Percentiles rank a stretch among this genome's conserved stretches.
These are phyloP conservation scores for Tokudaia muenninki DNA, from an alignment of 2,797 vertebrate genomes.

Conservation along the genomic window DNA sequence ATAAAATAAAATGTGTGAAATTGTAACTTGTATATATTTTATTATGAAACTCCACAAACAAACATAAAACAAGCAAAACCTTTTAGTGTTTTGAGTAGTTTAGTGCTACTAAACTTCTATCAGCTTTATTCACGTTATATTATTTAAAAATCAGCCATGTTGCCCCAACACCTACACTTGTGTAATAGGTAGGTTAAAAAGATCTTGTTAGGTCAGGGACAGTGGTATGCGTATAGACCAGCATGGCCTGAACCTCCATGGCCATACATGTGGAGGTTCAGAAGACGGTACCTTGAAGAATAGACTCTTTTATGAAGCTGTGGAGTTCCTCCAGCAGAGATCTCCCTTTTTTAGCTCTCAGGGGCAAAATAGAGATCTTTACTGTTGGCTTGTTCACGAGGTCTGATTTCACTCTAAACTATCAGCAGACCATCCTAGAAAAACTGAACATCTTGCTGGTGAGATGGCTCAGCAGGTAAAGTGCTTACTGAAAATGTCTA, in stretches of 20 bases:
- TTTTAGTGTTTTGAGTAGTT: constrained; percentile 1
- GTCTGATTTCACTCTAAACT: neutral
- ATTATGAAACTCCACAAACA: neutral
- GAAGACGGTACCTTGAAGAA: constrained; percentile 21
- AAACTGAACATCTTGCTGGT: neutral
- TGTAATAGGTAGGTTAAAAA: neutral
- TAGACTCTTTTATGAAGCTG: constrained; percentile 8
- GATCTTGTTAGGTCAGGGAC: neutral
- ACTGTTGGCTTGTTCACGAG: neutral
- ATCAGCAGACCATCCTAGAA: neutral
- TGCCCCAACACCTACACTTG: neutral
- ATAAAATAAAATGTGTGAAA: constrained; percentile 23
- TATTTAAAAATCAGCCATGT: neutral
- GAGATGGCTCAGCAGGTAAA: neutral
- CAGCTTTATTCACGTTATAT: neutral
- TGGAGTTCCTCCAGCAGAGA: constrained; percentile 14
- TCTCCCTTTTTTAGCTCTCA: neutral
- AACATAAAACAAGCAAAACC: constrained; percentile 20
- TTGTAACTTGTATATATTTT: constrained; percentile 16
- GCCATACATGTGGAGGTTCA: neutral
- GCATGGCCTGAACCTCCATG: neutral
- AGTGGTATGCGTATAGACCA: neutral
- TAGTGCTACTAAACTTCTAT: neutral
- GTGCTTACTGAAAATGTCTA: neutral
- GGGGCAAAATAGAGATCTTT: neutral